Evolutionary conservation across 2,888 invertebrate genomes (phyloP).

Genomic region (Diarsia dahlii): DNA sequence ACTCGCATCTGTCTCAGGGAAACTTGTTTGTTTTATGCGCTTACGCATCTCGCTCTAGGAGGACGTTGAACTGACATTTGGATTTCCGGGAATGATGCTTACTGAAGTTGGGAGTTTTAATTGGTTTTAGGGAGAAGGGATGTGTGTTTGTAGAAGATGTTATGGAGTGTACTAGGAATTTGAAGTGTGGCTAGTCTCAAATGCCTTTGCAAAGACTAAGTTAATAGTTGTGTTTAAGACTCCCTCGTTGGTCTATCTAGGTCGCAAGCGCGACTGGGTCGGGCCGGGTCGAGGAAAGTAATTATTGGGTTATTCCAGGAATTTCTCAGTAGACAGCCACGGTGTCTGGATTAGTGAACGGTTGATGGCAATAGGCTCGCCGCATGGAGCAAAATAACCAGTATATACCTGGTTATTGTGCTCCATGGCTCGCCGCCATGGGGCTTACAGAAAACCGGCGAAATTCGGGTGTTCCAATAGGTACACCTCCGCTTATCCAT

Average conservation of each 20-base stretch:
- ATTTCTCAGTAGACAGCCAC: too few relatives aligned
- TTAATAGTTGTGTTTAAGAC: not conserved
- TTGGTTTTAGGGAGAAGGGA: slow-evolving; percentile 11
- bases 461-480: too few relatives aligned
- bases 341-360: too few relatives aligned
- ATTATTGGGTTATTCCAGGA: too few relatives aligned
- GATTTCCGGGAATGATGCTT: slow-evolving; percentile 63
- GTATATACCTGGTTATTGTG: too few relatives aligned
- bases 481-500: too few relatives aligned
- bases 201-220: not conserved
- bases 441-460: too few relatives aligned
- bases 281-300: too few relatives aligned
- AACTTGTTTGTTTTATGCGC: slow-evolving; percentile 71
- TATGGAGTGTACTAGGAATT: not conserved
- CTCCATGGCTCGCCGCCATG: too few relatives aligned
- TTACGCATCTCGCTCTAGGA: slow-evolving; percentile 70
- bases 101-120: slow-evolving; percentile 38
- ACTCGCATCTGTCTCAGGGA: slow-evolving; percentile 68
- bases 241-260: not conserved
- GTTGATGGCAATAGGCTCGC: too few relatives aligned
- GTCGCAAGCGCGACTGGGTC: too few relatives aligned
- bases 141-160: not conserved
- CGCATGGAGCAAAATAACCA: too few relatives aligned
- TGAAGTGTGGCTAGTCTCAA: not conserved
- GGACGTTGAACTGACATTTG: slow-evolving; percentile 71